phyloP scores from a whole-genome alignment of 2,797 vertebrate genomes.

The Tragopan temminckii region DNA sequence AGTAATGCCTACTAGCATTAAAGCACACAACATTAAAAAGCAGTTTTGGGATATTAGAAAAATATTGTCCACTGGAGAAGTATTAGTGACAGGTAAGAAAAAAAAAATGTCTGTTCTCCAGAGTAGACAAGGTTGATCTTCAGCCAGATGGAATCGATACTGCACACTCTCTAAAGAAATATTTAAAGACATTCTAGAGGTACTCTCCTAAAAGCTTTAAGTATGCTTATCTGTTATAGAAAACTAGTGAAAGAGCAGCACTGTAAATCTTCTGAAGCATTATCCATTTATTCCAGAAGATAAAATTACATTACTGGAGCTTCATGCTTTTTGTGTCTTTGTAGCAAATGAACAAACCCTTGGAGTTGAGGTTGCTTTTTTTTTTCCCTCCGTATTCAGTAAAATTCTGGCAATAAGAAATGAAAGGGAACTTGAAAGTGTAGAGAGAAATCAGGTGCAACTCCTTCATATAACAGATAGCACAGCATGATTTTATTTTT shows the following conservation, averaged over 20 bases:
- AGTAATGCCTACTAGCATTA: conserved; percentile 62
- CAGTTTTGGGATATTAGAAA: conserved; percentile 32
- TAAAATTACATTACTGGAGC: not conserved
- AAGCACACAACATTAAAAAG: conserved; percentile 61
- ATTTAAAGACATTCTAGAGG: not conserved
- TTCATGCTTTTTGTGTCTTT: not conserved
- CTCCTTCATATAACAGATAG: not conserved
- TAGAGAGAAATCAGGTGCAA: not conserved
- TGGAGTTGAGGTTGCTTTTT: not conserved
- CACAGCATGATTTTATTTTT: not conserved
- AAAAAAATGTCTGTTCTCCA: conserved; percentile 41
- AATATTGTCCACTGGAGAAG: conserved; percentile 50
- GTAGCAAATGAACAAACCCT: not conserved
- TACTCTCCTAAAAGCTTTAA: not conserved
- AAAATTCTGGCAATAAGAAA: not conserved
- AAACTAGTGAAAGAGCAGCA: not conserved
- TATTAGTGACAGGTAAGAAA: conserved; percentile 45
- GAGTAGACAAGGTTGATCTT: conserved; percentile 75
- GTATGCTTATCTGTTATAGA: not conserved
- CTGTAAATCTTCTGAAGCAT: not conserved
- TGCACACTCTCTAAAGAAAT: not conserved
- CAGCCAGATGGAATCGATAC: conserved; percentile 34
- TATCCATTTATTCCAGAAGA: not conserved
- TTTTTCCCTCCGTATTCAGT: not conserved
- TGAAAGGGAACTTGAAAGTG: not conserved